Evolutionary conservation across 2,888 invertebrate genomes (phyloP).

Genomic region (Oscheius sp.): DNA sequence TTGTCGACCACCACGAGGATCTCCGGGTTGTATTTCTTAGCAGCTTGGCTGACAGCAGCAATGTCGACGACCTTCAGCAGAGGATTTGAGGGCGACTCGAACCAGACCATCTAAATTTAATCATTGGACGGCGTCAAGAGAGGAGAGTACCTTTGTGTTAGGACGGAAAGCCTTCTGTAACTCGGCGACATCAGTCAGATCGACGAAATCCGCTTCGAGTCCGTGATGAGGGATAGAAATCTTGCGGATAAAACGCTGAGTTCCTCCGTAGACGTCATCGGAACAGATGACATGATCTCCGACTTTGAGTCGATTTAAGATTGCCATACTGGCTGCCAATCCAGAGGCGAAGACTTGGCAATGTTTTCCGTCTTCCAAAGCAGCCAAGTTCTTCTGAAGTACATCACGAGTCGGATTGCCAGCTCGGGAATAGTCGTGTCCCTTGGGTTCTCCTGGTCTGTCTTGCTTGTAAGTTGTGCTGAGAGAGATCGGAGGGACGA

Average conservation of each 20-base stretch:
- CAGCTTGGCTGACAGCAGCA: conserved; percentile 76
- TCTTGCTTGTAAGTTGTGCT: conserved; percentile 93
- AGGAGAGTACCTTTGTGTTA: conserved; percentile 84
- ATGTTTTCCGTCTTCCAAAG: conserved; percentile 88
- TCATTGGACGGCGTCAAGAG: background rate
- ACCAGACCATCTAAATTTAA: conserved; percentile 81
- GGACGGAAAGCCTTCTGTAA: conserved; percentile 82
- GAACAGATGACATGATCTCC: conserved; percentile 92
- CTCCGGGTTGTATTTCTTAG: conserved; percentile 76
- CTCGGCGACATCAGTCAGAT: conserved; percentile 81
- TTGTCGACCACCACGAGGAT: conserved; percentile 85
- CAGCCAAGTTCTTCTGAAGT: conserved; percentile 88
- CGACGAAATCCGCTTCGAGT: conserved; percentile 83
- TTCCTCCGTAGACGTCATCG: conserved; percentile 91
- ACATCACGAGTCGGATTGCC: conserved; percentile 93
- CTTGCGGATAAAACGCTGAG: conserved; percentile 77
- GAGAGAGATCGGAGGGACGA: conserved; percentile 89
- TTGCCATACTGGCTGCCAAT: conserved; percentile 83
- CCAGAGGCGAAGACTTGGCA: conserved; percentile 87
- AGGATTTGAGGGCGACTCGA: conserved; percentile 97
- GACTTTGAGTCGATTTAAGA: conserved; percentile 82
- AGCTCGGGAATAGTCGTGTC: conserved; percentile 84
- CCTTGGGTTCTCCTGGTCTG: conserved; percentile 85
- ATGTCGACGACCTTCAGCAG: conserved; percentile 90
- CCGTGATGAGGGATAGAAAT: conserved; percentile 78